Evolutionary conservation across 2,888 invertebrate species (phyloP).

Genomic region (Empis livida): DNA sequence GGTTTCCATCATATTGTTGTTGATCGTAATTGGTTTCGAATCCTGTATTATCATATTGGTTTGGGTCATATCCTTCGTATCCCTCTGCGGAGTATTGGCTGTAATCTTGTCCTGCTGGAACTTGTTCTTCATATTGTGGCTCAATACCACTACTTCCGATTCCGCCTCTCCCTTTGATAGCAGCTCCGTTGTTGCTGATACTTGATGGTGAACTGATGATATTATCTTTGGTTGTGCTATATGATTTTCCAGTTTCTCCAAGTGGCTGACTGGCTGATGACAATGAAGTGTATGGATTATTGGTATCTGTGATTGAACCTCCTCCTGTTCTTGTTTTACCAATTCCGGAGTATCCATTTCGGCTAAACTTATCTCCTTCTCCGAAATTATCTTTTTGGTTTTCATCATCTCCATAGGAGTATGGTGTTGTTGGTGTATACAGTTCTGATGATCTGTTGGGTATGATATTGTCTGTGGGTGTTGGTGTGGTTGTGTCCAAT

Average conservation of each 20-base stretch:
- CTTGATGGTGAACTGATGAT: constrained; percentile 12
- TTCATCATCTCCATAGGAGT: constrained; percentile 30
- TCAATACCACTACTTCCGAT: constrained; percentile 16
- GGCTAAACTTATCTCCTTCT: constrained; percentile 25
- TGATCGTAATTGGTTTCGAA: constrained; percentile 26
- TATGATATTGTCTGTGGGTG: constrained; percentile 3
- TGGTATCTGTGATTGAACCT: constrained; percentile 12
- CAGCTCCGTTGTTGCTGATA: constrained; percentile 13
- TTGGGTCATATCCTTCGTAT: constrained; percentile 27
- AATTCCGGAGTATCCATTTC: background rate
- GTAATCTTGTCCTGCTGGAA: constrained; percentile 8
- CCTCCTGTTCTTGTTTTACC: background rate
- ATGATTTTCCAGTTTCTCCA: constrained; percentile 7
- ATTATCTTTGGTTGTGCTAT: constrained; percentile 13
- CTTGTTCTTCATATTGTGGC: constrained; percentile 9
- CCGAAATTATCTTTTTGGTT: constrained; percentile 34
- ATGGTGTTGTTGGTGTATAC: constrained; percentile 10
- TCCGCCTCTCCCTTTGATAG: constrained; percentile 11
- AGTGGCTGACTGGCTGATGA: constrained; percentile 8
- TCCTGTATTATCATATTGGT: constrained; percentile 26
- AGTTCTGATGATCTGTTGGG: constrained; percentile 10
- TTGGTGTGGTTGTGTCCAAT: constrained; percentile 5
- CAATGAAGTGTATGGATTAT: constrained; percentile 11
- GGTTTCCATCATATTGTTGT: constrained; percentile 16
- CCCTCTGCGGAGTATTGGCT: constrained; percentile 8